A percentile compares a stretch with the other conserved stretches of the same genome.
Conservation (phyloP, 2,797 vertebrate genomes). For the Anguilla pacifica region DNA sequence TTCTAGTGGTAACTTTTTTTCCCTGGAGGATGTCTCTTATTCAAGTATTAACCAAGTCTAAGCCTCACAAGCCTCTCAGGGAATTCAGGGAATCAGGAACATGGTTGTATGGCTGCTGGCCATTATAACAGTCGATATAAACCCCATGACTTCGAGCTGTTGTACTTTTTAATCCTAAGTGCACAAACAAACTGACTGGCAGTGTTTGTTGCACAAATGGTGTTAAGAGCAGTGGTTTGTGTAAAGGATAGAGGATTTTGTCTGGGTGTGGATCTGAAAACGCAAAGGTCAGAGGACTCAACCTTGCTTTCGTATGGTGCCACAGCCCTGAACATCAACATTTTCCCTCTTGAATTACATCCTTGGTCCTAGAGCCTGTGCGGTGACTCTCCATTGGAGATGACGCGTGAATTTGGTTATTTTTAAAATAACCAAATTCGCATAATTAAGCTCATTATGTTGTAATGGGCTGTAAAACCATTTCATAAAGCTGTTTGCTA, state of each 20-base stretch:
- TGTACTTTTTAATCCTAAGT: not conserved
- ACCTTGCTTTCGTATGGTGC: not conserved
- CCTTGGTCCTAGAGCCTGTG: not conserved
- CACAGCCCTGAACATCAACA: not conserved
- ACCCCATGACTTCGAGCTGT: not conserved
- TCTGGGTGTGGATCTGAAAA: not conserved
- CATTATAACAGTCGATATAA: not conserved
- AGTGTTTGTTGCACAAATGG: not conserved
- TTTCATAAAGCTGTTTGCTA: slow-evolving; percentile 41
- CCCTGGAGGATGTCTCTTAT: not conserved
- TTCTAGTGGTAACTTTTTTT: not conserved
- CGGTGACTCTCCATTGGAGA: slow-evolving; percentile 5
- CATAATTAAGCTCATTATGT: slow-evolving; percentile 40
- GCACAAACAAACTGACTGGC: not conserved
- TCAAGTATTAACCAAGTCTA: not conserved
- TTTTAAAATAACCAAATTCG: slow-evolving; percentile 34
- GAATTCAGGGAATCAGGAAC: not conserved
- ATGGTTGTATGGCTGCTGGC: not conserved
- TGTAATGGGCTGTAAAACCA: slow-evolving; percentile 39
- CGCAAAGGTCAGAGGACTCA: not conserved
- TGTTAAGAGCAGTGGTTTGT: not conserved
- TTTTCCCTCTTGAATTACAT: not conserved
- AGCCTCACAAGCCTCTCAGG: not conserved
- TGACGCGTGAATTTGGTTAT: slow-evolving; percentile 27
- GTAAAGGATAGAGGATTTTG: not conserved